Conservation (phyloP, 2,113 vertebrate genomes). For the Barnardius zonarius region DNA sequence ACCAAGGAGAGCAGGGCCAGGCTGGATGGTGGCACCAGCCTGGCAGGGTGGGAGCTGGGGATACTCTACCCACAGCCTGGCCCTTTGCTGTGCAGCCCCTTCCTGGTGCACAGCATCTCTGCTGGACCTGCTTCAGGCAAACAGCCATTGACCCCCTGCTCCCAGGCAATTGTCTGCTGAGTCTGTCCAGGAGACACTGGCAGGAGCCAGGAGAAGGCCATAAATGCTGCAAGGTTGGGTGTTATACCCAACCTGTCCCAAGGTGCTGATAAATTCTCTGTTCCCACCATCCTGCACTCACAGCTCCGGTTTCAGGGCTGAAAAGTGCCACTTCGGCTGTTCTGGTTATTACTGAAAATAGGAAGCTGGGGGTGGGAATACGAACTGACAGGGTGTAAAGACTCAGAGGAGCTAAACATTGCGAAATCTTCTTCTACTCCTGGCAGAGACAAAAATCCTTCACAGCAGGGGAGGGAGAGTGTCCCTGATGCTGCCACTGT, state of each 20-base stretch:
- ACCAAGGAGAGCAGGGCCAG: background rate
- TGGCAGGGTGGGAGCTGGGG: background rate
- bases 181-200: background rate
- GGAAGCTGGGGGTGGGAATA: background rate
- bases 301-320: background rate
- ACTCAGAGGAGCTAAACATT: background rate
- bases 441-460: background rate
- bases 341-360: background rate
- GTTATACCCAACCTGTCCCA: background rate
- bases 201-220: background rate
- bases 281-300: background rate
- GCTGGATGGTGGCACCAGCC: background rate
- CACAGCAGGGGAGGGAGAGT: background rate
- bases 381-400: background rate
- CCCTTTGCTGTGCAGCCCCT: background rate
- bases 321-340: accelerated
- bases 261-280: background rate
- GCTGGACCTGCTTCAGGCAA: background rate
- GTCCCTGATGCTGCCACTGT: background rate
- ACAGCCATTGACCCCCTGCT: no score
- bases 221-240: background rate
- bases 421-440: background rate
- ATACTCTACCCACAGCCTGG: background rate
- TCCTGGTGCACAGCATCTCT: background rate
- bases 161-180: background rate